These are phyloP conservation scores for Platygyra sinensis DNA, from an alignment of 64 coral and sea anemone species.

Conservation along the genomic window DNA sequence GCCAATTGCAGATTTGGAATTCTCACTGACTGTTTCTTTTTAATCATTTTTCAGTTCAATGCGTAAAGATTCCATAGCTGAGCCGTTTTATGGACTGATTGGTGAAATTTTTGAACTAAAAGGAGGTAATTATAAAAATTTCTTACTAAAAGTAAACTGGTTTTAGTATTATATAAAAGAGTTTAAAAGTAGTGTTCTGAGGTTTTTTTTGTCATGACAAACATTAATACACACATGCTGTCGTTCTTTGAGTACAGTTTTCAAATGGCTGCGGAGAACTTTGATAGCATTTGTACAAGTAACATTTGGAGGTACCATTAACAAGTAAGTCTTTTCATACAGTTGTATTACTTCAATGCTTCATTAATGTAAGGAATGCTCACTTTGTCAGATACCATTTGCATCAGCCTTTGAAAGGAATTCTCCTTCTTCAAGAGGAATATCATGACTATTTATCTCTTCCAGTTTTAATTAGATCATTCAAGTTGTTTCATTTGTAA, in stretches of 20 bases:
- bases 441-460: no score
- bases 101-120: constrained; percentile 98
- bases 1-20: not conserved
- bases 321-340: constrained; percentile 76
- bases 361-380: no score
- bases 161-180: not conserved
- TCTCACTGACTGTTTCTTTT: not conserved
- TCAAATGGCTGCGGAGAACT: constrained; percentile 90
- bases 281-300: constrained; percentile 98
- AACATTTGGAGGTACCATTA: constrained; percentile 98
- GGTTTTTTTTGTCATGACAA: no score
- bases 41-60: constrained; percentile 33
- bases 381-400: no score
- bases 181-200: no score
- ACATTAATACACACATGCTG: not conserved
- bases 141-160: not conserved
- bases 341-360: not conserved
- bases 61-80: constrained; percentile 96
- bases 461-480: no score
- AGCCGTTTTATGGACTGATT: constrained; percentile 93
- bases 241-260: constrained; percentile 58
- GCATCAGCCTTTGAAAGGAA: no score
- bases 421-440: no score
- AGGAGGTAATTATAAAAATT: constrained; percentile 66
- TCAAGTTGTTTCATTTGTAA: no score